These are phyloP conservation scores for Trichacis sp. DNA, from an alignment of 2,888 invertebrate genomes.

Conservation along the genomic window DNA sequence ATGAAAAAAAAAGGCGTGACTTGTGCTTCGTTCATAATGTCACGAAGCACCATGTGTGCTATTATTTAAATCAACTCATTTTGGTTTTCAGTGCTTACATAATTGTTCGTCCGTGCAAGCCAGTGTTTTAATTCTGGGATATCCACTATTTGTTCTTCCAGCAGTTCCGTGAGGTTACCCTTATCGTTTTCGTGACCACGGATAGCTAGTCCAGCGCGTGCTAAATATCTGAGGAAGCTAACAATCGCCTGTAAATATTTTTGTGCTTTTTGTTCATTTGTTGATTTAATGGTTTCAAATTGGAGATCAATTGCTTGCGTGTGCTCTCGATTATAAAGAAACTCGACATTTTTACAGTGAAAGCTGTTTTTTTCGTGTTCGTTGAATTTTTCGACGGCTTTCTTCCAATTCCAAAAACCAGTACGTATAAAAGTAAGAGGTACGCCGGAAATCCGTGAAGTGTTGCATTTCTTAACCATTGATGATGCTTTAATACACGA, in stretches of 20 bases:
- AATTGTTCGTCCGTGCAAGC: conserved; percentile 5
- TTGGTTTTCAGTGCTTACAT: conserved; percentile 10
- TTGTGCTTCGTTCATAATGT: conserved; percentile 2
- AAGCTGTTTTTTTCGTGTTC: conserved; percentile 13
- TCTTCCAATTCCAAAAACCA: conserved; percentile 19
- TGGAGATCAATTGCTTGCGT: neutral
- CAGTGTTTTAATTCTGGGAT: conserved; percentile 6
- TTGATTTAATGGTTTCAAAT: neutral
- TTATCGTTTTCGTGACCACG: conserved; percentile 12
- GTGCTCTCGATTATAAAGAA: neutral
- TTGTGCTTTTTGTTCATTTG: neutral
- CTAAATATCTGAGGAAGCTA: conserved; percentile 14
- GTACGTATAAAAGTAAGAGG: neutral
- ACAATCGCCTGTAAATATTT: conserved; percentile 1
- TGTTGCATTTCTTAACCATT: neutral
- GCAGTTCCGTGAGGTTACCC: conserved; percentile 11
- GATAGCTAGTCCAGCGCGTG: conserved; percentile 7
- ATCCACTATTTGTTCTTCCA: conserved; percentile 13
- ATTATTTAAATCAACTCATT: conserved; percentile 18
- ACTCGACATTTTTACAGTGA: conserved; percentile 3
- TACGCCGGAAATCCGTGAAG: neutral
- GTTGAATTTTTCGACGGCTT: conserved; percentile 1
- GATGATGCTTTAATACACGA: conserved; percentile 8
- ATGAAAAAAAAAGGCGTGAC: conserved; percentile 11
- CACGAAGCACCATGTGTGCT: conserved; percentile 10